Evolutionary conservation across 2,888 invertebrate species (phyloP).

Genomic region (Drosophila nr. fundita): DNA sequence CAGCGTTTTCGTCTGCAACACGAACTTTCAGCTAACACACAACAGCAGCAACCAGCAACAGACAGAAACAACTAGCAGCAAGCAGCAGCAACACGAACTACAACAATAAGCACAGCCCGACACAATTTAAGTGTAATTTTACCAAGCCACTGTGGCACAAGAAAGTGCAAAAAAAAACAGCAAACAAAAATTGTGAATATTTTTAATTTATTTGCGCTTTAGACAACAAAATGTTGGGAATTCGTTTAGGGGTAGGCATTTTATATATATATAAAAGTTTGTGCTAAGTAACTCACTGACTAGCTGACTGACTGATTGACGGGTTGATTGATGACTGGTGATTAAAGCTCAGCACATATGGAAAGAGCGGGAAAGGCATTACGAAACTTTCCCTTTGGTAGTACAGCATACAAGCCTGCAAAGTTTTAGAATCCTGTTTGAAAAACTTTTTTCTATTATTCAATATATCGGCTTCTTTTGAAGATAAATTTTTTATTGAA

Average conservation of each 20-base stretch:
- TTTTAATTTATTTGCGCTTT: background rate
- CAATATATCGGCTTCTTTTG: background rate
- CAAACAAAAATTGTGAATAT: background rate
- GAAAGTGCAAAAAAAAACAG: background rate
- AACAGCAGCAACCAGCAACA: conserved; percentile 20
- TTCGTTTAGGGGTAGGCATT: background rate
- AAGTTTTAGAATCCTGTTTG: background rate
- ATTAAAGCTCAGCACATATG: background rate
- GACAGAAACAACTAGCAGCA: conserved; percentile 27
- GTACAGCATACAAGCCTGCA: background rate
- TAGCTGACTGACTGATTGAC: background rate
- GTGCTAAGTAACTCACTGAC: background rate
- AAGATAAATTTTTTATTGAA: background rate
- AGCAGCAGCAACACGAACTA: conserved; percentile 8
- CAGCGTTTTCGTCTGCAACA: conserved; percentile 52
- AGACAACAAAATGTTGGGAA: background rate
- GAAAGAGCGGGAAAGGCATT: too few relatives aligned
- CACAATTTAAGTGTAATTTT: conserved; percentile 44
- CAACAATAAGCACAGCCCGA: conserved; percentile 25
- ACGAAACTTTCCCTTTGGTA: background rate
- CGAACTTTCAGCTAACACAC: conserved; percentile 44
- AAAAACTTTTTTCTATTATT: background rate
- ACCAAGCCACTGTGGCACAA: conserved; percentile 44
- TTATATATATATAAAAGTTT: background rate
- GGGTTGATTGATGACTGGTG: background rate